Conservation (phyloP, 2,113 vertebrate genomes). For the Dipodomys merriami region DNA sequence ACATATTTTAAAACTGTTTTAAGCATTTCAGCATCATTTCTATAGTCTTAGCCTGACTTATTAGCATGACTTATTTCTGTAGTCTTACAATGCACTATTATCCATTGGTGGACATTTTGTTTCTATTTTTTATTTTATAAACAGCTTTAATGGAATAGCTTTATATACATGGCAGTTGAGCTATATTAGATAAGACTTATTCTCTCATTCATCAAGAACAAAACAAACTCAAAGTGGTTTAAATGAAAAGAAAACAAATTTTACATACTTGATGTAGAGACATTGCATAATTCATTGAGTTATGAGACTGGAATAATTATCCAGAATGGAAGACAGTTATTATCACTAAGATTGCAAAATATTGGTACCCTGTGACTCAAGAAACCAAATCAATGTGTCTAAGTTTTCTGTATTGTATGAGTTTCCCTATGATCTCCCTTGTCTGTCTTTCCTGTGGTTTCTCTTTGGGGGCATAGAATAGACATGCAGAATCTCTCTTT, state of each 20-base stretch:
- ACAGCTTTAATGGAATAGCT: not conserved
- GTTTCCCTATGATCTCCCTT: not conserved
- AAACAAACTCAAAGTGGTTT: not conserved
- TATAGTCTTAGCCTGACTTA: not conserved
- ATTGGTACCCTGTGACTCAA: not conserved
- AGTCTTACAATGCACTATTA: not conserved
- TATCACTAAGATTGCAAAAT: not conserved
- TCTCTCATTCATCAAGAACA: not conserved
- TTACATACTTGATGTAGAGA: not conserved
- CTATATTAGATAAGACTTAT: not conserved
- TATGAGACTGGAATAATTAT: not conserved
- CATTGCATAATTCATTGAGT: not conserved
- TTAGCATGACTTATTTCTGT: too few species aligned
- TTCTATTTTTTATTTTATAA: not conserved
- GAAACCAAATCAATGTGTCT: not conserved
- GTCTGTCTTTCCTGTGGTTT: not conserved
- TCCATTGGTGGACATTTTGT: not conserved
- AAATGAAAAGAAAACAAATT: not conserved
- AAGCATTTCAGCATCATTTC: not conserved
- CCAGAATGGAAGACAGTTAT: not conserved
- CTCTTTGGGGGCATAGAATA: not conserved
- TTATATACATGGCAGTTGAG: not conserved
- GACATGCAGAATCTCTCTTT: fast-evolving
- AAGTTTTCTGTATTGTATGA: not conserved
- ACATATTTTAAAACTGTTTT: not conserved